Conservation (phyloP, 2,888 invertebrate species). For the Hyppa rectilinea region DNA sequence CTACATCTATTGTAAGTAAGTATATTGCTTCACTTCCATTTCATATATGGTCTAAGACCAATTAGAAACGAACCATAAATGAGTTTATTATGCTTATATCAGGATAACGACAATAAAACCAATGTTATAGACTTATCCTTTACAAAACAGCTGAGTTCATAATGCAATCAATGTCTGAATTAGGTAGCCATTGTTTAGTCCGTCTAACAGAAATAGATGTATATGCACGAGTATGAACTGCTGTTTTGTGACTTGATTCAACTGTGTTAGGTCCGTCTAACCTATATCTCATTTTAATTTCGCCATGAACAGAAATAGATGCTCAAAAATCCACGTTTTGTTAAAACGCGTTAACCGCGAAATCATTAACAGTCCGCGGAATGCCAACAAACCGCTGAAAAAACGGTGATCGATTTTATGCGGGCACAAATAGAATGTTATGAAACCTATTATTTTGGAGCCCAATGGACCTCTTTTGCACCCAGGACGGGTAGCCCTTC, state of each 20-base stretch:
- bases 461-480: background rate
- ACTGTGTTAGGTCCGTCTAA: slow-evolving; percentile 6
- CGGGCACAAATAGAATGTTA: slow-evolving; percentile 34
- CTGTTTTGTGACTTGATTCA: no score
- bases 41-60: slow-evolving; percentile 13
- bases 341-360: background rate
- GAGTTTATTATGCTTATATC: slow-evolving; percentile 9
- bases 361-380: slow-evolving; percentile 18
- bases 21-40: slow-evolving; percentile 5
- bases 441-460: slow-evolving; percentile 5
- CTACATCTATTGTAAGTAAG: slow-evolving; percentile 18
- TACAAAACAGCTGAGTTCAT: background rate
- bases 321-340: no score
- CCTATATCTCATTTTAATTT: slow-evolving; percentile 35
- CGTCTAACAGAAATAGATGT: no score
- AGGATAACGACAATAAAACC: slow-evolving; percentile 12
- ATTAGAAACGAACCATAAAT: background rate
- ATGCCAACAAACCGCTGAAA: slow-evolving; percentile 25
- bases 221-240: no score
- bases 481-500: background rate
- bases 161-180: slow-evolving; percentile 12
- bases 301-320: background rate
- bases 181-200: slow-evolving; percentile 8
- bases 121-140: background rate
- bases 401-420: slow-evolving; percentile 39